Evolutionary conservation across 2,888 invertebrate genomes (phyloP).

Genomic region (Lasioglossum morio): DNA sequence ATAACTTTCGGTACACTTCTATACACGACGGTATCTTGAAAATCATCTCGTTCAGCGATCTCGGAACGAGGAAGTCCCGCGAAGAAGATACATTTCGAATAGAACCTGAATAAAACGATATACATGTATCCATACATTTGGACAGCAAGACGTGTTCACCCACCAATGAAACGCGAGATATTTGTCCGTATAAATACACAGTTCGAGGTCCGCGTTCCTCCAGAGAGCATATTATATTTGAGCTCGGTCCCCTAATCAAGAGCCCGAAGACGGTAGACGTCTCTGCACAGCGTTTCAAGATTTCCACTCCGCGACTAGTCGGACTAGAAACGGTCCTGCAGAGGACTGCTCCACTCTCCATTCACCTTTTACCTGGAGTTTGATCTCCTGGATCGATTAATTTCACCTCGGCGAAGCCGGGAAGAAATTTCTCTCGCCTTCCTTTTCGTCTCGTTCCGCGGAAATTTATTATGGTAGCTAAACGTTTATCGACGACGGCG

Average conservation of each 20-base stretch:
- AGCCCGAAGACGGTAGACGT: slow-evolving; percentile 25
- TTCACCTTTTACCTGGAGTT: slow-evolving; percentile 16
- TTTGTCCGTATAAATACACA: neutral
- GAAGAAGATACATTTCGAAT: too few relatives aligned
- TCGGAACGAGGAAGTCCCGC: too few relatives aligned
- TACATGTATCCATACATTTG: neutral
- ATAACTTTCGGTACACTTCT: too few relatives aligned
- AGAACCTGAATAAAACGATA: too few relatives aligned
- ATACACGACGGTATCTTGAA: too few relatives aligned
- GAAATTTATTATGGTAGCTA: slow-evolving; percentile 42
- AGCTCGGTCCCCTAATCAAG: neutral
- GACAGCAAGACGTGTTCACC: too few relatives aligned
- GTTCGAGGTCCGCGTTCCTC: neutral
- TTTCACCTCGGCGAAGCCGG: slow-evolving; percentile 40
- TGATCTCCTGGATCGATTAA: slow-evolving; percentile 60
- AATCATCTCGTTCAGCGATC: too few relatives aligned
- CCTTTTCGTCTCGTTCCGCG: slow-evolving; percentile 21
- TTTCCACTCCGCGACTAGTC: slow-evolving; percentile 39
- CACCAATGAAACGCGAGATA: neutral
- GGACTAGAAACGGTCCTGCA: neutral
- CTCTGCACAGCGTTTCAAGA: slow-evolving; percentile 18
- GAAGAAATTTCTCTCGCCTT: slow-evolving; percentile 41
- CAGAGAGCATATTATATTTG: slow-evolving; percentile 11
- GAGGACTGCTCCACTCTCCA: slow-evolving; percentile 56
- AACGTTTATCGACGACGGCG: slow-evolving; percentile 31